Conservation (phyloP, 2,888 invertebrate species). For the Synanthedon tipuliformis region DNA sequence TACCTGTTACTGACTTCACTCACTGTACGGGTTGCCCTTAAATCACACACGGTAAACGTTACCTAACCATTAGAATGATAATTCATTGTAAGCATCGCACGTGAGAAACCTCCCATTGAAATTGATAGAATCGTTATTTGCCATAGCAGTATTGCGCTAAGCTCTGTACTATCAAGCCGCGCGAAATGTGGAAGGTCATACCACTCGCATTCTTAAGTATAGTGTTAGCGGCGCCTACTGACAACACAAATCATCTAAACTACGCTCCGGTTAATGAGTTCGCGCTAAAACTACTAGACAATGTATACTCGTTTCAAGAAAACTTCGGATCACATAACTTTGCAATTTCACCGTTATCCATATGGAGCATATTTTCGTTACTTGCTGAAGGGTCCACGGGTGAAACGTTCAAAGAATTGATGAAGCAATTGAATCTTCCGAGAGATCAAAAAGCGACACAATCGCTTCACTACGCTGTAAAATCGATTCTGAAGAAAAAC, state of each 20-base stretch:
- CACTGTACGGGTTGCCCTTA: too few relatives aligned
- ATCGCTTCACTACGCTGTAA: slow-evolving; percentile 37
- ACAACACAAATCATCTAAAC: slow-evolving; percentile 13
- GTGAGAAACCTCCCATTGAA: slow-evolving; percentile 36
- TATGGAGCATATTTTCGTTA: slow-evolving; percentile 54
- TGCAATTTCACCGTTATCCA: slow-evolving; percentile 49
- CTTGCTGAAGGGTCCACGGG: slow-evolving; percentile 55
- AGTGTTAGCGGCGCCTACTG: slow-evolving; percentile 31
- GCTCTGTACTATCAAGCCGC: slow-evolving; percentile 22
- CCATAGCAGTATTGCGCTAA: slow-evolving; percentile 26
- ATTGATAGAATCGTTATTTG: slow-evolving; percentile 29
- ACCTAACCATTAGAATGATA: slow-evolving; percentile 42
- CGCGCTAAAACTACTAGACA: slow-evolving; percentile 42
- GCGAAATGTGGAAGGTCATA: slow-evolving; percentile 36
- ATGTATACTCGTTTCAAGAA: slow-evolving; percentile 46
- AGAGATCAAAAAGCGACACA: slow-evolving; percentile 42
- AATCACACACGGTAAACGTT: slow-evolving; percentile 19
- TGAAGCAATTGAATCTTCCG: slow-evolving; percentile 38
- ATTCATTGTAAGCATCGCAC: slow-evolving; percentile 35
- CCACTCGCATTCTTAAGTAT: slow-evolving; percentile 21
- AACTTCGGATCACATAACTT: slow-evolving; percentile 45
- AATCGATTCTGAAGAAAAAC: slow-evolving; percentile 30
- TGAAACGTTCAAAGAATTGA: slow-evolving; percentile 47
- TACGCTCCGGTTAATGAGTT: slow-evolving; percentile 45
- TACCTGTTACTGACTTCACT: too few relatives aligned